These are phyloP conservation scores for Oxytorus armatus DNA, from an alignment of 2,888 invertebrate genomes.

Conservation along the genomic window DNA sequence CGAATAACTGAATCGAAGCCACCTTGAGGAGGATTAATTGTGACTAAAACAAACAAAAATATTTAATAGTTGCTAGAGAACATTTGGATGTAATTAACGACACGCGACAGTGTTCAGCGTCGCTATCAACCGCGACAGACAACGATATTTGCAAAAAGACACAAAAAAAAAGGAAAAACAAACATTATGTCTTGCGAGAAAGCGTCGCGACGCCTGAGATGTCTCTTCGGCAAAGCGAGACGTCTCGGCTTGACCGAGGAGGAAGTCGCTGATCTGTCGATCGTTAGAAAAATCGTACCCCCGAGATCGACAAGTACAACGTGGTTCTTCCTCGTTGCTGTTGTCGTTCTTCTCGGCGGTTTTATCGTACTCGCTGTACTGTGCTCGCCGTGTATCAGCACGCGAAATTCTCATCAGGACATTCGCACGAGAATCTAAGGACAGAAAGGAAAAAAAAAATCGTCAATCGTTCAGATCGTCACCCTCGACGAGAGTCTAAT, in stretches of 20 bases:
- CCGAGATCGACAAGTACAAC: conserved; percentile 68
- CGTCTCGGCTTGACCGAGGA: conserved; percentile 75
- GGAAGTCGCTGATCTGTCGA: conserved; percentile 75
- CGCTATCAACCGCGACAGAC: conserved; percentile 2
- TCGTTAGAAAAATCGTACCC: conserved; percentile 75
- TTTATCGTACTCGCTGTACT: conserved; percentile 73
- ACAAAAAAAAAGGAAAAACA: conserved; percentile 8
- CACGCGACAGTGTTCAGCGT: neutral
- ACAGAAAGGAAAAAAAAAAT: neutral
- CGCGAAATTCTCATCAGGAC: conserved; percentile 66
- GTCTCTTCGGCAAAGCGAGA: conserved; percentile 75
- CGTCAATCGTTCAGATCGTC: conserved; percentile 5
- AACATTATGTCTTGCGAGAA: conserved; percentile 79
- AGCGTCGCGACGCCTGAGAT: conserved; percentile 76
- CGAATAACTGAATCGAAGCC: conserved; percentile 39
- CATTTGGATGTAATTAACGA: conserved; percentile 6
- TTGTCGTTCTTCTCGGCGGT: conserved; percentile 73
- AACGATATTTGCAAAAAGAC: conserved; percentile 27
- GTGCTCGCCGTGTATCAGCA: conserved; percentile 75
- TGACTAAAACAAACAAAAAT: conserved; percentile 9
- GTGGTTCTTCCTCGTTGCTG: conserved; percentile 73
- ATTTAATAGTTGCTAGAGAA: neutral
- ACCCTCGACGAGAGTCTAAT: conserved; percentile 16
- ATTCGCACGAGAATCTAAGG: conserved; percentile 64
- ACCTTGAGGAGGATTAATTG: neutral